Evolutionary conservation across 2,888 invertebrate genomes (phyloP).

Genomic region (Ennomos fuscantarius): DNA sequence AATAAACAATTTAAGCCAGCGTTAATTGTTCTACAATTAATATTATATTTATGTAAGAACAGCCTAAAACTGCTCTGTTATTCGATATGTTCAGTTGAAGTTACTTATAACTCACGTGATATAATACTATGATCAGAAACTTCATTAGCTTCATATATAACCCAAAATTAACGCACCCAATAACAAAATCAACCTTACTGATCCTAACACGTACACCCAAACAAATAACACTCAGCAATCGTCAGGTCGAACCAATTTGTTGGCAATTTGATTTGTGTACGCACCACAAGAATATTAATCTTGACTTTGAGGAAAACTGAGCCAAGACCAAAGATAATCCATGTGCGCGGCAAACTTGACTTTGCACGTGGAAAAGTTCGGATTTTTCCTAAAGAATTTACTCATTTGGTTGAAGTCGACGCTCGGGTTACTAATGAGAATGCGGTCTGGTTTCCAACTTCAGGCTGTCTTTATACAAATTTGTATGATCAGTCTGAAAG

Average conservation of each 20-base stretch:
- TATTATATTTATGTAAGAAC: no score
- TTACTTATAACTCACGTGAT: not conserved
- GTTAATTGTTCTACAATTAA: no score
- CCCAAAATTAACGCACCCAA: constrained; percentile 5
- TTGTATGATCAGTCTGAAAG: not conserved
- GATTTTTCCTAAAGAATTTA: not conserved
- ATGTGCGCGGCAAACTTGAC: constrained; percentile 7
- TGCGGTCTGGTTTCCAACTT: not conserved
- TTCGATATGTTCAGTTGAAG: not conserved
- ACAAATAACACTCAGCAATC: constrained; percentile 31
- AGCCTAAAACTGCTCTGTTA: no score
- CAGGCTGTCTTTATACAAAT: no score
- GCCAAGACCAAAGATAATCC: constrained; percentile 12
- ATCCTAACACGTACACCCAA: constrained; percentile 19
- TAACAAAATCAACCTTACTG: constrained; percentile 10
- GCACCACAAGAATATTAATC: constrained; percentile 39
- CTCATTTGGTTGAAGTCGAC: not conserved
- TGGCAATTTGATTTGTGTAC: constrained; percentile 41
- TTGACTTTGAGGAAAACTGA: constrained; percentile 21
- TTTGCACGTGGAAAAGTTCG: constrained; percentile 6
- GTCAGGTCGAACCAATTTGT: constrained; percentile 36
- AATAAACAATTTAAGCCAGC: no score
- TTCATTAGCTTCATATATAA: constrained; percentile 6
- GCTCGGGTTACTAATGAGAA: not conserved
- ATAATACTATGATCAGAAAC: constrained; percentile 1